phyloP scores from a whole-genome alignment of 2,888 invertebrate species.

The Creontiades dilutus region DNA sequence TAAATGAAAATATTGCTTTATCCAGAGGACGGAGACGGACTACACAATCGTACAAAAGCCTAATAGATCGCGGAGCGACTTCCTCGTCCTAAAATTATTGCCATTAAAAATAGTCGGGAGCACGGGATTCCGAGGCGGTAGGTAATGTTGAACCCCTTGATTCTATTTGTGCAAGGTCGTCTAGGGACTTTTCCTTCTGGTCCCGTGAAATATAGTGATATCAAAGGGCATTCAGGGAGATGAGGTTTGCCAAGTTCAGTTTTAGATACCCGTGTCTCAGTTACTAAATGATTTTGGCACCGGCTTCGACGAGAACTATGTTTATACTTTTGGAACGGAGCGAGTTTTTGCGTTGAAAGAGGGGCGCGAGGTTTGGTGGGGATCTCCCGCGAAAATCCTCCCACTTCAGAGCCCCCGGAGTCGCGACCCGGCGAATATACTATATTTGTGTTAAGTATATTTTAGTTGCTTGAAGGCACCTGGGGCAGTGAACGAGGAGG shows the following conservation, averaged over 20 bases:
- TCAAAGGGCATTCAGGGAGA: conserved; percentile 67
- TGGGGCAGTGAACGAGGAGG: conserved; percentile 59
- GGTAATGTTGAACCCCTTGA: conserved; percentile 65
- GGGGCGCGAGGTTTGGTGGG: neutral
- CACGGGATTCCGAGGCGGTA: conserved; percentile 59
- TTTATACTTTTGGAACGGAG: conserved; percentile 57
- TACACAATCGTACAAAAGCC: neutral
- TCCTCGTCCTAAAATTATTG: conserved; percentile 55
- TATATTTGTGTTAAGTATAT: conserved; percentile 71
- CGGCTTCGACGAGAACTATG: conserved; percentile 59
- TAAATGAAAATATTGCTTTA: neutral
- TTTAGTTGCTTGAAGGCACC: conserved; percentile 72
- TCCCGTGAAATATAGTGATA: conserved; percentile 70
- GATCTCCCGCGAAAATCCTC: conserved; percentile 9
- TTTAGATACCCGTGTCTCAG: conserved; percentile 65
- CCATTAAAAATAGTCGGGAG: conserved; percentile 55
- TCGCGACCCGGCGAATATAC: conserved; percentile 64
- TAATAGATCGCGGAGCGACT: conserved; percentile 7
- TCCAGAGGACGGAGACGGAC: neutral
- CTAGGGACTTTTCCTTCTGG: conserved; percentile 66
- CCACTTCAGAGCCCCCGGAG: neutral
- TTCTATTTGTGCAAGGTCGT: conserved; percentile 71
- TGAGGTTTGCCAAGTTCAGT: conserved; percentile 55
- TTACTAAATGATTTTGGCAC: conserved; percentile 71
- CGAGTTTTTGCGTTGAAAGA: conserved; percentile 16